Base-by-base conservation (phyloP, 1,140 invertebrate genomes). In the Leptinotarsa lineolata region DNA sequence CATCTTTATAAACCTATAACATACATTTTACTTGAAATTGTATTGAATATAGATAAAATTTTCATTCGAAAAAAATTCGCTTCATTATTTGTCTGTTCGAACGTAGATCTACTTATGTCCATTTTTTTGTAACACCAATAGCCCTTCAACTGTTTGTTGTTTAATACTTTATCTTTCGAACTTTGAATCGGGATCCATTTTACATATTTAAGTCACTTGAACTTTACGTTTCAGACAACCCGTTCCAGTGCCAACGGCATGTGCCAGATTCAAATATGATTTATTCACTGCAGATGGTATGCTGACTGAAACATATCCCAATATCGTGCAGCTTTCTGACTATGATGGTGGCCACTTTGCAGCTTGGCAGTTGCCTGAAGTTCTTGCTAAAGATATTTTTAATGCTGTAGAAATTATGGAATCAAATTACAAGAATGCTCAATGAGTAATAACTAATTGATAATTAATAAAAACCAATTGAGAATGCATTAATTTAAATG, bases 291-390 rank as follows among this genome's bases (percentile, higher is more conserved):
- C 92, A 0, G 88, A 92, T 68, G 88, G 85, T 59, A 79, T 91
- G 22, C 77, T 93, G 4, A 83, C 85, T 61, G 84, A 88, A 4
- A 90, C 88, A 76, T 93, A 87, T 79, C 79, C 78, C 0, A 92
- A 93, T 80, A 76, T 93, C 6, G 85, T 93, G 8, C 88, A 91
- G 64, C 87, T 88, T 2, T 91, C 87, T 1, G 87, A 92, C 68
- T 76, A 88, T 20, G 85, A 88, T 2, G 94, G 94, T 8, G 95
- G 95, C 4, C 95, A 97, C 85, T 97, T 97, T 82, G 92, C 92
- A 4, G 94, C 93, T 0, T 88, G 96, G 74, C 92, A 97, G 81
- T 88, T 91, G 61, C 95, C 95, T 0, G 79, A 90, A 78, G 78
- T 89, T 15, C 78, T 96, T 2, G 88, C 91, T 4, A 86, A 90